Evolutionary conservation across 2,888 invertebrate genomes (phyloP).

Genomic region (Mimachlamys varia): DNA sequence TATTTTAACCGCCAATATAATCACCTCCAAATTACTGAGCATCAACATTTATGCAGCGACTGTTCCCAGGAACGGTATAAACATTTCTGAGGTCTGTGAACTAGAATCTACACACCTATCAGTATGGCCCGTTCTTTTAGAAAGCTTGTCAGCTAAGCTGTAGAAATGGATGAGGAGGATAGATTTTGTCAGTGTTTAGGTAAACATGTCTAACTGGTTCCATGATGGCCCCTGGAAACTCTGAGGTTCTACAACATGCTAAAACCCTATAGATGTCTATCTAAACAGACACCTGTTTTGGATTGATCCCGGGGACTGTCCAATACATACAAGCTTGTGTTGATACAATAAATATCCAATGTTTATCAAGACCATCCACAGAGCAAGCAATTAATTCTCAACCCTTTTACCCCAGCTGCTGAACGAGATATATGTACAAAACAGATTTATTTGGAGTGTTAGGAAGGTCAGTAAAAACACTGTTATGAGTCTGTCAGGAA

Average conservation of each 20-base stretch:
- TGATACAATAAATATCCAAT: slow-evolving; percentile 30
- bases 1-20: too few relatives aligned
- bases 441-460: not conserved
- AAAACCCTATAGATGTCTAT: too few relatives aligned
- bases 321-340: slow-evolving; percentile 19
- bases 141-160: too few relatives aligned
- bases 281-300: not conserved
- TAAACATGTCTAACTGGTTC: not conserved
- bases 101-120: too few relatives aligned
- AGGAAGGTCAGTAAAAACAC: not conserved
- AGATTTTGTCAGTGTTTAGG: not conserved
- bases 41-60: too few relatives aligned
- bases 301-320: not conserved
- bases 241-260: too few relatives aligned
- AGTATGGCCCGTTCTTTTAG: too few relatives aligned
- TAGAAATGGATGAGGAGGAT: not conserved
- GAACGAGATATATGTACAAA: not conserved
- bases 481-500: not conserved
- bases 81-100: too few relatives aligned
- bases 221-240: too few relatives aligned
- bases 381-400: not conserved
- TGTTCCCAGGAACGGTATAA: too few relatives aligned
- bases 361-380: slow-evolving; percentile 9
- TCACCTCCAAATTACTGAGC: too few relatives aligned
- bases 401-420: not conserved